Evolutionary conservation across 2,888 invertebrate species (phyloP), one percentile per base, ranked within the genome.

Genomic region (Taenaris catops): DNA sequence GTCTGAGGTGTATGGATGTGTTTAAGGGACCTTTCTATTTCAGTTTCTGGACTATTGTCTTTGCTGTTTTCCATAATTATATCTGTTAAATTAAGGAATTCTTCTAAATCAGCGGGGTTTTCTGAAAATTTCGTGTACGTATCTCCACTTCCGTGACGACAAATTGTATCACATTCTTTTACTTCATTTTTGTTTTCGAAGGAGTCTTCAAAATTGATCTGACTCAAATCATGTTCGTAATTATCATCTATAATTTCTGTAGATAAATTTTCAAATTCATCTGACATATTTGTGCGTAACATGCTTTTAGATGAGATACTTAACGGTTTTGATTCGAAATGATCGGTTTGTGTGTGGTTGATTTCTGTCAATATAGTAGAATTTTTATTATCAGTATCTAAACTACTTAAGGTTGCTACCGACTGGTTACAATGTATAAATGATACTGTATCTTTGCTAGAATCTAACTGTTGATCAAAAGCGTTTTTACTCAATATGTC

Each of bases 101-200:
- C 86, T 45, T 83, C 76, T 44, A 86, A 64, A 48, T 80, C 78
- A 6, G 61, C 63, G 3, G 81, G 65, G 43, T 79, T 63, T 51
- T 80, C 81, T 4, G 76, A 73, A 41, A 79, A 81, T 55, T 86
- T 86, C 17, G 86, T 86, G 32, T 86, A 86, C 8, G 86, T 84
- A 27, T 81, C 81, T 21, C 84, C 74, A 51, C 84, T 86, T 1
- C 81, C 79, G 41, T 75, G 70, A 19, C 80, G 69, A 48, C 69
- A 63, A 23, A 62, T 43, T 23, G 64, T 55, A 27, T 62, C 55
- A 31, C 53, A 60, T 23, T 49, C 44, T 8, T 55, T 49, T 25
- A 50, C 53, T 17, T 63, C 58, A 31, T 46, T 56, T 44, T 64
- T 66, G 32, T 60, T 63, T 48, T 67, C 72, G 34, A 55, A 48